Base-by-base conservation (phyloP, 1,140 invertebrate species). In the Brachionus asplanchnoidis region DNA sequence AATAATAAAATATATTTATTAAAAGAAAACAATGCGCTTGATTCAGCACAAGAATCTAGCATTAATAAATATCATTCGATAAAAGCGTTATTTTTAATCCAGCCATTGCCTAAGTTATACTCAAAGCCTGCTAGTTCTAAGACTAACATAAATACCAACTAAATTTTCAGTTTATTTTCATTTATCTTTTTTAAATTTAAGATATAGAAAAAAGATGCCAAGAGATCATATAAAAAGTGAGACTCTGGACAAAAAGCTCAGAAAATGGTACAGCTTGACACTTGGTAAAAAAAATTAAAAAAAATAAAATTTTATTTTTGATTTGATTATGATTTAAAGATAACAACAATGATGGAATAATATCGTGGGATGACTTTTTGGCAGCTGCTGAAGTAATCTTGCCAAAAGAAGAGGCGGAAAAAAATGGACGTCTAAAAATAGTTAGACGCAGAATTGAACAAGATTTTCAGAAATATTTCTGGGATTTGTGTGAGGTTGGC, bases 391-490 rank as follows among this genome's bases (percentile, higher is more conserved):
- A 85, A 40, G 82, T 53, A 28, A 84, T 84, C 8, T 26, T 85
- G 44, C 56, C 84, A 17, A 79, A 44, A 65, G 84, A 40, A 5
- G 84, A 85, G 12, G 68, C 84, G 1, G 70, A 77, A 17, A 56
- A 56, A 53, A 85, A 85, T 79, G 32, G 44, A n/a, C 68, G 84
- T 20, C 28, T 85, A 23, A 70, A 40, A 65, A 50, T 85, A 56
- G 36, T 85, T 8, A 46, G 84, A 9, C 53, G 68, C 78, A 36
- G 84, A 50, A 40, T 85, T 7, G 84, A 85, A 46, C 84, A 85
- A 68, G 28, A 85, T 50, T 85, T 77, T 68, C 84, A 85, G 73
- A 85, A 78, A 68, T 85, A 85, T 68, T 85, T 85, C 32, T 85
- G 84, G 84, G 84, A 78, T 77, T 78, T 85, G 32, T 85, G 84